Evolutionary conservation across 1,140 invertebrate species (phyloP).

Genomic region (Zaprionus africanus): DNA sequence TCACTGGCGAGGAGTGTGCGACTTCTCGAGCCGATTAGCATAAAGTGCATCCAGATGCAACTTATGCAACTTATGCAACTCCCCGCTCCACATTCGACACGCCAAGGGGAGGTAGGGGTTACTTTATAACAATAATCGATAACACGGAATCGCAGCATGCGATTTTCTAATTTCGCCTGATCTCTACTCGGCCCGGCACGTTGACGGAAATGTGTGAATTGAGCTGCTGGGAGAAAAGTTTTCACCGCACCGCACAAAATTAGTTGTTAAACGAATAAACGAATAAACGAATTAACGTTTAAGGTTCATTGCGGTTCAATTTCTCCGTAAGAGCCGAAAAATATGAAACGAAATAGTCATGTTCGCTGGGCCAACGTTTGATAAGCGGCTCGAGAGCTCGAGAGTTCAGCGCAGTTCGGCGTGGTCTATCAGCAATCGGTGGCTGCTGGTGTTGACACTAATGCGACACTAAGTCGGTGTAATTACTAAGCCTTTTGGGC

Average conservation of each 20-base stretch:
- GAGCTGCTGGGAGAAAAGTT: conserved; percentile 47
- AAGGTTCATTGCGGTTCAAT: conserved; percentile 53
- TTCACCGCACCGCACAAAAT: conserved; percentile 44
- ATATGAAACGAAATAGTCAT: conserved; percentile 29
- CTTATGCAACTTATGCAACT: conserved; percentile 39
- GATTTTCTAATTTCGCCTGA: conserved; percentile 57
- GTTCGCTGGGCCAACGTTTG: conserved; percentile 34
- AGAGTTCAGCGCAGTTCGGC: conserved; percentile 49
- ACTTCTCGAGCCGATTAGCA: conserved; percentile 43
- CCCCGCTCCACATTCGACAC: conserved; percentile 19
- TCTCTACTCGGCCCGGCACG: conserved; percentile 47
- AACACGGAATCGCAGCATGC: conserved; percentile 30
- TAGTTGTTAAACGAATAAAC: conserved; percentile 46
- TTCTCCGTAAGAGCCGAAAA: conserved; percentile 30
- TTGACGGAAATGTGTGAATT: conserved; percentile 78
- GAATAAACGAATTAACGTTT: conserved; percentile 53
- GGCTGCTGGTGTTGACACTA: conserved; percentile 24
- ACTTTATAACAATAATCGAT: conserved; percentile 1
- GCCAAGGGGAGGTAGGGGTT: neutral
- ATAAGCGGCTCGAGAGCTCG: conserved; percentile 60
- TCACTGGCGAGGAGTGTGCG: conserved; percentile 45
- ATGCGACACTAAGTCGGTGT: conserved; percentile 47
- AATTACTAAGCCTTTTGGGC: conserved; percentile 28
- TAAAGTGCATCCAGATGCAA: conserved; percentile 42
- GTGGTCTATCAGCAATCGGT: conserved; percentile 32